Evolutionary conservation across 2,797 vertebrate species (phyloP), one percentile per base, ranked within the genome.

Genomic region (Chelonia mydas): DNA sequence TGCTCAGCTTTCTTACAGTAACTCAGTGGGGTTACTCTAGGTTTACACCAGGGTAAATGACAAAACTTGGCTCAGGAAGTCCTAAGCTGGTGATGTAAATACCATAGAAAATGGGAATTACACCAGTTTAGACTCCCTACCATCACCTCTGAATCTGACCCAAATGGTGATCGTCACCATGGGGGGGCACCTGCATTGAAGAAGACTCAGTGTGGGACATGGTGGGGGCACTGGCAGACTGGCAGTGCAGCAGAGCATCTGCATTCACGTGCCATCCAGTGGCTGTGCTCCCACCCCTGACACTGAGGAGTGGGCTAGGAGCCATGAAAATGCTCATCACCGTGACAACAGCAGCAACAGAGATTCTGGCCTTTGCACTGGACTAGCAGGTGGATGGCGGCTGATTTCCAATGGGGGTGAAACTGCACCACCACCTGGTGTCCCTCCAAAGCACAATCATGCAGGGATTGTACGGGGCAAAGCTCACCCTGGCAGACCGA

Each of bases 351-450:
- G 49, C 27, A 83, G 72, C 59, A 28, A 25, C 2, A 11, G 21
- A 53, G 7, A 9, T 5, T 19, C 74, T 95, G 17, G 94, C 27
- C 55, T 57, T 57, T 57, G 55, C 27, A 13, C 55, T 57, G 27
- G 55, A 3, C 55, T 57, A 11, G 55, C 55, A 13, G 27, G 13
- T 57, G 55, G 25, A 28, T 28, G 27, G 55, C 25, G 55, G 27
- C 5, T 57, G 25, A 83, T 92, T 95, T 91, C 84, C 76, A 51
- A n/a, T 25, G 80, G 8, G 53, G 1, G 7, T 55, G 16, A 59
- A 68, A 83, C 28, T 77, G 15, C 0, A 49, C 16, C 33, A 31
- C 28, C 33, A 11, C 11, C 49, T 50, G 47, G 0, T 89, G 33
- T 2, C 28, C 23, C 12, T 85, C 91, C n/a, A 3, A 21, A 72